Conservation (phyloP, 2,113 vertebrate species). For the Canis aureus region DNA sequence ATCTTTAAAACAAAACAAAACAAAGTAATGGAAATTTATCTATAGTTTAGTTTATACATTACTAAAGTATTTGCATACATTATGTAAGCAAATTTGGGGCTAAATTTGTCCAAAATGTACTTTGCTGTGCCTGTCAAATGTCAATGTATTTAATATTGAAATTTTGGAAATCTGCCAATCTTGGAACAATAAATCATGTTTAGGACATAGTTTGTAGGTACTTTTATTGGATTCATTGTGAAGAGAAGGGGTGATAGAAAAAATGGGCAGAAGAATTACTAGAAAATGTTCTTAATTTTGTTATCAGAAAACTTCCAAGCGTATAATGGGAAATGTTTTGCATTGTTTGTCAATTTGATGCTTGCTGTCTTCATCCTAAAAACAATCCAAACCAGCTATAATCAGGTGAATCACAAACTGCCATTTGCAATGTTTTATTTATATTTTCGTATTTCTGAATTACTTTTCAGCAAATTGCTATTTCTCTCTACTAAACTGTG, state of each 20-base stretch:
- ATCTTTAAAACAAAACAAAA: too few relatives aligned
- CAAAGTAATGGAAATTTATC: neutral
- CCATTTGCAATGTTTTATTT: neutral
- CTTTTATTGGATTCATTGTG: neutral
- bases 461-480: neutral
- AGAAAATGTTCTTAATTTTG: conserved; percentile 28
- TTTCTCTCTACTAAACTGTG: neutral
- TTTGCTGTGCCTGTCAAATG: conserved; percentile 28
- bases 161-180: neutral
- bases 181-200: neutral
- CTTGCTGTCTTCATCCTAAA: neutral
- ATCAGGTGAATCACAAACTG: neutral
- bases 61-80: neutral
- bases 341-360: neutral
- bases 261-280: neutral
- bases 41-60: neutral
- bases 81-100: neutral
- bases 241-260: neutral
- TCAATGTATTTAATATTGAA: neutral
- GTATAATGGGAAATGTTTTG: neutral
- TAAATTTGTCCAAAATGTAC: neutral
- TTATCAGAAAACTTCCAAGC: neutral
- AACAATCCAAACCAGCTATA: neutral
- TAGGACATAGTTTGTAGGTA: neutral
- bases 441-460: neutral